A percentile compares a stretch with the other conserved stretches of the same genome.
Evolutionary conservation across 2,797 vertebrate species (phyloP).

Genomic region (Paratrypauchen microcephalus): DNA sequence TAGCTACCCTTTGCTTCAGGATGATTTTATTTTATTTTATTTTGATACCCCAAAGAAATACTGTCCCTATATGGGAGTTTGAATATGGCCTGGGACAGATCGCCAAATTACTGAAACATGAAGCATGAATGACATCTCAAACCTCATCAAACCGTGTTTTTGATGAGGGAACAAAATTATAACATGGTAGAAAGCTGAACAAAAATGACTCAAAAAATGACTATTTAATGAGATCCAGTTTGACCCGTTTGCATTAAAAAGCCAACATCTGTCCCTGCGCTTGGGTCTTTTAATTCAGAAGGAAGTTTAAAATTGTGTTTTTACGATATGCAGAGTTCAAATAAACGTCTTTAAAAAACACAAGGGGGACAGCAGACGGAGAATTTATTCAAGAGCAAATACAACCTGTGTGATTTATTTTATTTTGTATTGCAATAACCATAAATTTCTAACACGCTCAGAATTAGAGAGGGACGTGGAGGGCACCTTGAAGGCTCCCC

Average conservation of each 20-base stretch:
- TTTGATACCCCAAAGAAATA: background rate
- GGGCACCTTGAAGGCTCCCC: background rate
- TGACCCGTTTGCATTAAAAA: too few relatives aligned
- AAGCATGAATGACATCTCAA: too few relatives aligned
- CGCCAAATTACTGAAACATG: too few relatives aligned
- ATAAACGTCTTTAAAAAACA: slow-evolving; percentile 5
- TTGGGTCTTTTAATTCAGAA: background rate
- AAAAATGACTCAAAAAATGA: too few relatives aligned
- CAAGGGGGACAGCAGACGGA: background rate
- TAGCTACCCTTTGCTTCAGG: too few relatives aligned
- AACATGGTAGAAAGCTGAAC: too few relatives aligned
- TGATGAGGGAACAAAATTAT: too few relatives aligned
- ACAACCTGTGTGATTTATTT: background rate
- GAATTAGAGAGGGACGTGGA: background rate
- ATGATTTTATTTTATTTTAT: too few relatives aligned
- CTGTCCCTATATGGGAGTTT: background rate
- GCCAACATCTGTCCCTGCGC: too few relatives aligned
- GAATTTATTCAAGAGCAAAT: background rate
- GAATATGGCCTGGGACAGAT: too few relatives aligned
- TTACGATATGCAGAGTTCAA: background rate
- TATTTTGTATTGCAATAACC: slow-evolving; percentile 1
- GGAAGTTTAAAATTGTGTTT: background rate
- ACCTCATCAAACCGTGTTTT: too few relatives aligned
- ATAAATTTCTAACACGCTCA: slow-evolving; percentile 3
- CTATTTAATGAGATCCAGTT: too few relatives aligned